A percentile compares a stretch with the other conserved stretches of the same genome.
Evolutionary conservation across 1,140 invertebrate species (phyloP).

Genomic region (Vanessa tameamea): DNA sequence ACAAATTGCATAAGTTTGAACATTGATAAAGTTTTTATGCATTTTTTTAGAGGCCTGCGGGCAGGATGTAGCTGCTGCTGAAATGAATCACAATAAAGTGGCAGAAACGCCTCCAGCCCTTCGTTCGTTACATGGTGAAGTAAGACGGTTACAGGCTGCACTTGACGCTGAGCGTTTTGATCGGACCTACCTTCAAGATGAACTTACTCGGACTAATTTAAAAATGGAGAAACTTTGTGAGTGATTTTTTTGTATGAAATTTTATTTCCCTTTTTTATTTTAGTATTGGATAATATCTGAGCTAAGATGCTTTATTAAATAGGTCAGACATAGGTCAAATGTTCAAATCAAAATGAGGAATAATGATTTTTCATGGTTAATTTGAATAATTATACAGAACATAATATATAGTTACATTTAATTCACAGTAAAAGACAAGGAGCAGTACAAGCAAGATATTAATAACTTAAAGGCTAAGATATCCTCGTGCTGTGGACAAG

Average conservation of each 20-base stretch:
- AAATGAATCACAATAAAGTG: slow-evolving; percentile 33
- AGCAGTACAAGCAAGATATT: slow-evolving; percentile 69
- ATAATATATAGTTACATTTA: background rate
- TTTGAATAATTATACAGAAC: background rate
- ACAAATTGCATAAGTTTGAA: background rate
- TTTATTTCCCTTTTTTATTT: too few relatives aligned
- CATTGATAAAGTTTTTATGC: background rate
- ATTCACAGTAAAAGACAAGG: slow-evolving; percentile 67
- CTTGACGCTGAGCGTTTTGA: slow-evolving; percentile 73
- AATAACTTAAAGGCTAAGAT: slow-evolving; percentile 65
- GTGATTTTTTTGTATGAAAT: slow-evolving; percentile 6
- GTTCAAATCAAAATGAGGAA: too few relatives aligned
- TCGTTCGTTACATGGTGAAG: slow-evolving; percentile 66
- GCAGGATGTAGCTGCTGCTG: slow-evolving; percentile 43
- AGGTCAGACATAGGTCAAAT: too few relatives aligned
- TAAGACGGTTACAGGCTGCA: slow-evolving; percentile 63
- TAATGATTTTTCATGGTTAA: too few relatives aligned
- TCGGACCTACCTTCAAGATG: slow-evolving; percentile 69
- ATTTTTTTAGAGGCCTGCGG: slow-evolving; percentile 65
- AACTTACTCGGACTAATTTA: slow-evolving; percentile 60
- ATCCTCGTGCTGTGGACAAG: slow-evolving; percentile 57
- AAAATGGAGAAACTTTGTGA: slow-evolving; percentile 64
- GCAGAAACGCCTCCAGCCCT: slow-evolving; percentile 68
- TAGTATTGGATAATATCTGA: too few relatives aligned
- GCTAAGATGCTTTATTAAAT: too few relatives aligned